These are phyloP conservation scores for Dolichallabes microphthalmus DNA, from an alignment of 2,113 vertebrate species.

Conservation along the genomic window DNA sequence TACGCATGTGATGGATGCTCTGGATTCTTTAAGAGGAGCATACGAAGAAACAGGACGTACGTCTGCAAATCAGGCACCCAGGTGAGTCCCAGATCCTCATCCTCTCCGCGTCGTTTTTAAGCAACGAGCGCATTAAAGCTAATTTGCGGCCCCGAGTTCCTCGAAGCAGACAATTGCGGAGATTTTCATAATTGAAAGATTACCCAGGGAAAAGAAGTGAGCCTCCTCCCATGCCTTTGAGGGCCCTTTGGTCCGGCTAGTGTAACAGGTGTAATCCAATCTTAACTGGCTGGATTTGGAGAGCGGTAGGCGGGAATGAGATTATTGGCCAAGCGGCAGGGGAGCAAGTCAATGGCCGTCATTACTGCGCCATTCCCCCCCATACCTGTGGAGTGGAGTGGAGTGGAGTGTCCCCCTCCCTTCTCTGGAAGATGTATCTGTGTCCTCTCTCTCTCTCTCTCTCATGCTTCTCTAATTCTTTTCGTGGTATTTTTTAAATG, in stretches of 20 bases:
- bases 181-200: constrained; percentile 56
- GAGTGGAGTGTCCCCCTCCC: constrained; percentile 61
- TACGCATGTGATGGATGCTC: constrained; percentile 98
- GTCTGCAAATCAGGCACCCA: constrained; percentile 99
- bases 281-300: constrained; percentile 70
- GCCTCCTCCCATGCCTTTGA: constrained; percentile 53
- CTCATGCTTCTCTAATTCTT: neutral
- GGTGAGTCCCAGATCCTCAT: constrained; percentile 68
- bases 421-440: constrained; percentile 54
- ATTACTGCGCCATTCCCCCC: constrained; percentile 64
- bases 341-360: constrained; percentile 62
- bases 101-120: constrained; percentile 3
- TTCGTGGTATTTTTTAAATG: neutral
- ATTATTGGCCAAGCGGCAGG: constrained; percentile 62
- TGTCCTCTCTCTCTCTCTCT: constrained; percentile 5
- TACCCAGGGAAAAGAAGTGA: constrained; percentile 49
- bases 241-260: constrained; percentile 58
- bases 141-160: constrained; percentile 29
- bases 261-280: constrained; percentile 77
- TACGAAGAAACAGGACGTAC: constrained; percentile 93
- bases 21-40: constrained; percentile 98
- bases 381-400: constrained; percentile 68
- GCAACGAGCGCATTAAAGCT: constrained; percentile 12
- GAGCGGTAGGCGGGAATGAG: constrained; percentile 71
- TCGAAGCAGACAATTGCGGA: constrained; percentile 41